phyloP scores from a whole-genome alignment of 1,140 invertebrate species.

The Drosophila lacertosa region DNA sequence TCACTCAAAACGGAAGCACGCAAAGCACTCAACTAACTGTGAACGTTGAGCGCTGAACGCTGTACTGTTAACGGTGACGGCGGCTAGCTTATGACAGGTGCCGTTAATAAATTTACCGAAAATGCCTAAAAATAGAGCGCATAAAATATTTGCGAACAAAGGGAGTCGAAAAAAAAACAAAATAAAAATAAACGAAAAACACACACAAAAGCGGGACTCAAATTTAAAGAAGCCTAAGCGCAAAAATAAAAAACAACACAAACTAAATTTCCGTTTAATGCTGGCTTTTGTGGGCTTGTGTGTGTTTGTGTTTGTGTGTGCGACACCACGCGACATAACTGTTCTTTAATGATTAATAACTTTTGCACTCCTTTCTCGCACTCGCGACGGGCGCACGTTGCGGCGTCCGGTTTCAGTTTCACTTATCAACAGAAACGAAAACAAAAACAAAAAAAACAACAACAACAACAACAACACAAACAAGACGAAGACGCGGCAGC shows the following conservation, averaged over 20 bases:
- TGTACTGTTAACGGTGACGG: not conserved
- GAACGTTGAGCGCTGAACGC: no score
- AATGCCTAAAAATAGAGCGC: slow-evolving; percentile 11
- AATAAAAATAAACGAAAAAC: slow-evolving; percentile 14
- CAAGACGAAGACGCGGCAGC: not conserved
- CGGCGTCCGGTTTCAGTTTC: slow-evolving; percentile 62
- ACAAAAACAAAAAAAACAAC: slow-evolving; percentile 30
- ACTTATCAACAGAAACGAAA: slow-evolving; percentile 54
- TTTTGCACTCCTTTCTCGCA: slow-evolving; percentile 71
- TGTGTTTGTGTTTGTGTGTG: slow-evolving; percentile 30
- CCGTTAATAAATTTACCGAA: slow-evolving; percentile 21
- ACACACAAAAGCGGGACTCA: slow-evolving; percentile 10
- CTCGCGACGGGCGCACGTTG: slow-evolving; percentile 31
- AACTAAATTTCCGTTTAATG: slow-evolving; percentile 66
- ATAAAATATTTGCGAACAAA: no score
- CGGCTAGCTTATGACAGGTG: slow-evolving; percentile 21
- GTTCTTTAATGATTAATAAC: slow-evolving; percentile 78
- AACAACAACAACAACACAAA: slow-evolving; percentile 13
- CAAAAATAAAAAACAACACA: slow-evolving; percentile 47
- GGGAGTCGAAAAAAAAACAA: no score
- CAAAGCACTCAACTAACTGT: slow-evolving; percentile 3
- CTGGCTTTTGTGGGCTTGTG: slow-evolving; percentile 30
- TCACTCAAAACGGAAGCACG: slow-evolving; percentile 2
- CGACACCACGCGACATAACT: slow-evolving; percentile 72
- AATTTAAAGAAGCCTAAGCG: slow-evolving; percentile 32